phyloP scores from a whole-genome alignment of 2,113 vertebrate genomes.

The Chaetodon auriga region DNA sequence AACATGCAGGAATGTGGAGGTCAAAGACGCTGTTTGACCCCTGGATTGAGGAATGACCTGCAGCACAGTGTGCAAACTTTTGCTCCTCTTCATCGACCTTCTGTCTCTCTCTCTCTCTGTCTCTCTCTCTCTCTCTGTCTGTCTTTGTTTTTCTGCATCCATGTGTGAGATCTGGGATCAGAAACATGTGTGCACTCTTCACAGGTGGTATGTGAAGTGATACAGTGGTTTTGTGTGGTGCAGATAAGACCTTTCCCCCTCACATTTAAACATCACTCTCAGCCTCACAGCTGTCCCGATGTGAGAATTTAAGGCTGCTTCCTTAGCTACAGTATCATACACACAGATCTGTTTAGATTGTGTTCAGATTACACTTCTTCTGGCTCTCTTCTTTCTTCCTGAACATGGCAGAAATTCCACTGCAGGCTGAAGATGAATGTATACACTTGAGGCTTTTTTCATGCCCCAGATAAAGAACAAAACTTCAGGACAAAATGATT shows the following conservation, averaged over 20 bases:
- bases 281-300: conserved; percentile 14
- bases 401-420: conserved; percentile 7
- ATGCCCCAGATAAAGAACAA: not conserved
- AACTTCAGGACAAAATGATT: not conserved
- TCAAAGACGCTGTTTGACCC: conserved; percentile 32
- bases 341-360: conserved; percentile 13
- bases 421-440: not conserved
- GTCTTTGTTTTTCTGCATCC: not conserved
- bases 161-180: conserved; percentile 29
- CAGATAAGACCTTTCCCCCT: conserved; percentile 29
- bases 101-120: not conserved
- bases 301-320: conserved; percentile 19
- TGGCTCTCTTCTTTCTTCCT: conserved; percentile 9
- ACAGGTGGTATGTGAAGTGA: conserved; percentile 9
- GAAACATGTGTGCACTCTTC: conserved; percentile 23
- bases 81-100: not conserved
- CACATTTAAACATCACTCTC: conserved; percentile 21
- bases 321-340: conserved; percentile 24
- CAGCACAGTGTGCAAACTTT: not conserved
- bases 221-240: conserved; percentile 9
- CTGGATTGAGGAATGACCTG: conserved; percentile 24
- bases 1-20: conserved; percentile 29
- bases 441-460: not conserved
- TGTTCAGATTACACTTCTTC: too few species aligned
- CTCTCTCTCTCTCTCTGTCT: not conserved